phyloP scores from a whole-genome alignment of 1,140 invertebrate genomes.

The Neelides sp. region DNA sequence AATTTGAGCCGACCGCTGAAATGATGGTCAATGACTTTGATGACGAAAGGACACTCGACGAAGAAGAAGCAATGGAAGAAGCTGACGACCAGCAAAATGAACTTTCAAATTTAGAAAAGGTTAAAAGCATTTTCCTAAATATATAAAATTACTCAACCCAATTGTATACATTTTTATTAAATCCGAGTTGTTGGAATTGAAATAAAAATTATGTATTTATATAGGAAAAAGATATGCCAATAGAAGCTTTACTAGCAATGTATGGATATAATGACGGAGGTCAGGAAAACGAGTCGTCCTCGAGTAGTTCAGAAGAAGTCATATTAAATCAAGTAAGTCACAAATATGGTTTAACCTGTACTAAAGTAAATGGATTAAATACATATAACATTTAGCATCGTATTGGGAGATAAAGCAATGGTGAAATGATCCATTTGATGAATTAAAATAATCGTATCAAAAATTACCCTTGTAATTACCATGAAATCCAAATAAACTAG shows the following conservation, averaged over 20 bases:
- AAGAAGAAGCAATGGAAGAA: conserved; percentile 86
- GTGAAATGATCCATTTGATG: no score
- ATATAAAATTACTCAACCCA: no score
- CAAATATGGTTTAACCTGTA: not conserved
- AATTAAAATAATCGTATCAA: no score
- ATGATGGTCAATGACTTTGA: conserved; percentile 96
- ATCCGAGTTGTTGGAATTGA: not conserved
- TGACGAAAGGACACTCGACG: conserved; percentile 86
- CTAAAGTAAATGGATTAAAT: no score
- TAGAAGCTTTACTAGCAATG: conserved; percentile 77
- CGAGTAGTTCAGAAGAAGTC: conserved; percentile 43
- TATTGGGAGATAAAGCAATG: no score
- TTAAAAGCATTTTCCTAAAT: no score
- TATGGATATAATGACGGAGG: conserved; percentile 56
- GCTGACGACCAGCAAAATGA: conserved; percentile 75
- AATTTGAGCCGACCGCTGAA: conserved; percentile 61
- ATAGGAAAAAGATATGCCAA: conserved; percentile 72
- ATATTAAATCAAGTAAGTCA: conserved; percentile 35
- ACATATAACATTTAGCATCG: no score
- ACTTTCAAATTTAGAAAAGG: conserved; percentile 72
- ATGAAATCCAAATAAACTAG: no score
- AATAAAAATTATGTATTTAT: conserved; percentile 3
- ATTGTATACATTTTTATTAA: no score
- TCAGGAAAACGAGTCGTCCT: conserved; percentile 36
- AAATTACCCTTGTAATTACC: no score